phyloP scores from a whole-genome alignment of 2,888 invertebrate species.

The Bombylius discolor region DNA sequence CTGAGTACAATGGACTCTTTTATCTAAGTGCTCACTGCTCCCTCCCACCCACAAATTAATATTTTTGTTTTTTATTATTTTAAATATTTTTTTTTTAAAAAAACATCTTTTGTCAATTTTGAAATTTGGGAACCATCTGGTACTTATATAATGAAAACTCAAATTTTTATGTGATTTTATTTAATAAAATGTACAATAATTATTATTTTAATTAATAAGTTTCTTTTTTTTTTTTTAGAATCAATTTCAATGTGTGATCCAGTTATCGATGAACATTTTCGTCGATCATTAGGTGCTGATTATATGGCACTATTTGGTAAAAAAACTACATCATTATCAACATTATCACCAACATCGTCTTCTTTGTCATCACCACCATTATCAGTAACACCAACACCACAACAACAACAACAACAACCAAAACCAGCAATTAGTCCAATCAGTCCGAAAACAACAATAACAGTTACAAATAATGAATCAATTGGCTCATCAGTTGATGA shows the following conservation, averaged over 20 bases:
- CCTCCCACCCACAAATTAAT: no score
- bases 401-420: neutral
- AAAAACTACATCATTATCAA: conserved; percentile 24
- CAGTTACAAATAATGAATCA: conserved; percentile 29
- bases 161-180: no score
- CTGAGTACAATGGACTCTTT: no score
- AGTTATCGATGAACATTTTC: conserved; percentile 90
- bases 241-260: conserved; percentile 71
- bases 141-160: neutral
- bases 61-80: no score
- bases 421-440: conserved; percentile 1
- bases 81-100: no score
- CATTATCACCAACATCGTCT: conserved; percentile 11
- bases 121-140: no score
- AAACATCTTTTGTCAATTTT: no score
- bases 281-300: conserved; percentile 76
- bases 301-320: conserved; percentile 58
- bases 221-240: conserved; percentile 36
- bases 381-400: conserved; percentile 11
- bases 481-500: conserved; percentile 66
- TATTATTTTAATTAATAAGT: neutral
- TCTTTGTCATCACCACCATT: conserved; percentile 21
- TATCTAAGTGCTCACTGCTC: no score
- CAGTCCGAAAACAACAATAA: conserved; percentile 15
- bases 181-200: neutral